phyloP scores from a whole-genome alignment of 2,888 invertebrate genomes.

The Phasia obesa region DNA sequence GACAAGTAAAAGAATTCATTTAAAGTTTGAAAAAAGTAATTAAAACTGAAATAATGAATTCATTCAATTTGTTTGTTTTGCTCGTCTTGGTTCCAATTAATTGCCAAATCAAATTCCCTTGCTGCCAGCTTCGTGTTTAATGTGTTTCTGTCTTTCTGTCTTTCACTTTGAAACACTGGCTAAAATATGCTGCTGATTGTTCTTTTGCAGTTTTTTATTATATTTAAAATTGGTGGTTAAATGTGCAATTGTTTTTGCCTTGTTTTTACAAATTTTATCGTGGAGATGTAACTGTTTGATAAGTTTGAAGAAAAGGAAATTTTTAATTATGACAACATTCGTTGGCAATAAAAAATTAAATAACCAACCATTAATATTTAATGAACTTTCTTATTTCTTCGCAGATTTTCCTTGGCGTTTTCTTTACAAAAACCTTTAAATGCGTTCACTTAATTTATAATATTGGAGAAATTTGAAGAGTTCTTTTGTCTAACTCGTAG shows the following conservation, averaged over 20 bases:
- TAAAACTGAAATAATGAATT: slow-evolving; percentile 81
- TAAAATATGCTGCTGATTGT: slow-evolving; percentile 67
- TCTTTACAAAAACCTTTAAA: neutral
- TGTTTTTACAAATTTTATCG: slow-evolving; percentile 66
- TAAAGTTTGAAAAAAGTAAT: slow-evolving; percentile 81
- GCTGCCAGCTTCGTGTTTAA: neutral
- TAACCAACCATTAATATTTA: slow-evolving; percentile 63
- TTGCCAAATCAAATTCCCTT: slow-evolving; percentile 60
- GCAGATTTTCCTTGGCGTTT: neutral
- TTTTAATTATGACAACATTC: slow-evolving; percentile 80
- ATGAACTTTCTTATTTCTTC: slow-evolving; percentile 66
- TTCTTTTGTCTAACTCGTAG: no score
- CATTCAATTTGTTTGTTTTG: slow-evolving; percentile 73
- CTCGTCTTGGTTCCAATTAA: slow-evolving; percentile 45
- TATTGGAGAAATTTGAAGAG: no score
- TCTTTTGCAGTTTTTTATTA: slow-evolving; percentile 46
- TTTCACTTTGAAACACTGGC: neutral
- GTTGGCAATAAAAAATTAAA: slow-evolving; percentile 64
- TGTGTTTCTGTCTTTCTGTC: slow-evolving; percentile 7
- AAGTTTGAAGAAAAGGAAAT: slow-evolving; percentile 77
- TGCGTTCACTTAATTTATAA: slow-evolving; percentile 26
- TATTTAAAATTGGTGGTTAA: slow-evolving; percentile 49
- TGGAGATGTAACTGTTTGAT: slow-evolving; percentile 74
- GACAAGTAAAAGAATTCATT: slow-evolving; percentile 60
- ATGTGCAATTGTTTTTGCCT: slow-evolving; percentile 58